Percentiles rank a stretch among this genome's conserved stretches.
Conservation (phyloP, 2,113 vertebrate species). For the Synchiropus splendidus region DNA sequence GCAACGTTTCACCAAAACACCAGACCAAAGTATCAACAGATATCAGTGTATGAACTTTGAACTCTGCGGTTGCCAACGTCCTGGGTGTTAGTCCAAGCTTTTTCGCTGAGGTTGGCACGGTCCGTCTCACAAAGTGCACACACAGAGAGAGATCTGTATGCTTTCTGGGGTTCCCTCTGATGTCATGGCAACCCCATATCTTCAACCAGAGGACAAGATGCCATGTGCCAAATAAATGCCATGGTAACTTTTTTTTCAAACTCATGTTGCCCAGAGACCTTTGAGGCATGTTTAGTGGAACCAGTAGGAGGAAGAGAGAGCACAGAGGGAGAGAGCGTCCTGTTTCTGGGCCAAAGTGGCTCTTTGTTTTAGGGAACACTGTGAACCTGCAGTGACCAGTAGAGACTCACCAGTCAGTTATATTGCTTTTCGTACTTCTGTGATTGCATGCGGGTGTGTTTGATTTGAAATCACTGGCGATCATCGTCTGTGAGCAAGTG, state of each 20-base stretch:
- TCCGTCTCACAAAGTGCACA: constrained; percentile 13
- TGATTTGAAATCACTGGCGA: too few relatives aligned
- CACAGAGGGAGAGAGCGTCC: constrained; percentile 26
- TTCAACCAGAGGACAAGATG: constrained; percentile 60
- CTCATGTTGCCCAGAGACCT: constrained; percentile 68
- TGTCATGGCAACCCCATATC: constrained; percentile 73
- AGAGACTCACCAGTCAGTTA: constrained; percentile 6
- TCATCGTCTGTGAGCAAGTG: not conserved
- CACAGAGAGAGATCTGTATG: constrained; percentile 35
- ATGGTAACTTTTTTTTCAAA: constrained; percentile 66
- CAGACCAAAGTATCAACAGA: too few relatives aligned
- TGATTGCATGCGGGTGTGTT: too few relatives aligned
- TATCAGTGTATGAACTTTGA: constrained; percentile 22
- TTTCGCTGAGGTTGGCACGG: constrained; percentile 50
- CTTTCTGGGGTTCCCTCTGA: constrained; percentile 67
- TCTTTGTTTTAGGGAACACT: constrained; percentile 61
- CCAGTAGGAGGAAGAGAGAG: constrained; percentile 60
- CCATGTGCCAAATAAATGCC: constrained; percentile 71
- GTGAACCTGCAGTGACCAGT: constrained; percentile 47
- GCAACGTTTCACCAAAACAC: too few relatives aligned
- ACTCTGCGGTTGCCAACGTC: constrained; percentile 23
- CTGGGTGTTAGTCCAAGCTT: constrained; percentile 47
- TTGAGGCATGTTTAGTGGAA: constrained; percentile 73
- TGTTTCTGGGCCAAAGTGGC: constrained; percentile 48
- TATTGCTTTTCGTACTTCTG: too few relatives aligned